Conservation (phyloP, 2,888 invertebrate species). For the Apantesis nais region DNA sequence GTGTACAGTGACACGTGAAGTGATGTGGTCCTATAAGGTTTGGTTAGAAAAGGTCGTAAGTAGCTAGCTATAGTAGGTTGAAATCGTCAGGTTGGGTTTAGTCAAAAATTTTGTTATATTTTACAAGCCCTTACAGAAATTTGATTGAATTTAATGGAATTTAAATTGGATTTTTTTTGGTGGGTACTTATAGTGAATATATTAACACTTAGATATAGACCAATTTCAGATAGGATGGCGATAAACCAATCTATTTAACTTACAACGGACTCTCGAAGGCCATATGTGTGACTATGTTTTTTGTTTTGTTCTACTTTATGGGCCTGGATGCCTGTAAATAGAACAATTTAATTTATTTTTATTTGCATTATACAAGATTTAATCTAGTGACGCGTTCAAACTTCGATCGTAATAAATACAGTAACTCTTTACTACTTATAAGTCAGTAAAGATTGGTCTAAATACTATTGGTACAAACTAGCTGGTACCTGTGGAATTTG, state of each 20-base stretch:
- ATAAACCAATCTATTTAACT: background rate
- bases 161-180: background rate
- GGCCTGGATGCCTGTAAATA: no score
- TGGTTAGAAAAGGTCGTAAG: conserved; percentile 51
- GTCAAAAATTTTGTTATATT: background rate
- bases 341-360: no score
- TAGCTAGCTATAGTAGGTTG: conserved; percentile 27
- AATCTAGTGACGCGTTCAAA: no score
- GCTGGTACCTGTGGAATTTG: no score
- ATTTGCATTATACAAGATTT: no score
- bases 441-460: no score
- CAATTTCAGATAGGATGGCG: background rate
- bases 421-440: no score
- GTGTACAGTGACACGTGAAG: conserved; percentile 58
- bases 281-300: background rate
- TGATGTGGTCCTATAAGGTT: conserved; percentile 43
- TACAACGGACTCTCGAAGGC: background rate
- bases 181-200: background rate
- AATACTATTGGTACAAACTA: no score
- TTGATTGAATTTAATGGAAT: background rate
- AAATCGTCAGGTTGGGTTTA: background rate
- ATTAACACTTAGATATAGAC: background rate
- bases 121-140: background rate
- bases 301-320: background rate
- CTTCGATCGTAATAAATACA: no score